Base-by-base conservation (phyloP, 2,797 vertebrate genomes). In the Bovichtus diacanthus region DNA sequence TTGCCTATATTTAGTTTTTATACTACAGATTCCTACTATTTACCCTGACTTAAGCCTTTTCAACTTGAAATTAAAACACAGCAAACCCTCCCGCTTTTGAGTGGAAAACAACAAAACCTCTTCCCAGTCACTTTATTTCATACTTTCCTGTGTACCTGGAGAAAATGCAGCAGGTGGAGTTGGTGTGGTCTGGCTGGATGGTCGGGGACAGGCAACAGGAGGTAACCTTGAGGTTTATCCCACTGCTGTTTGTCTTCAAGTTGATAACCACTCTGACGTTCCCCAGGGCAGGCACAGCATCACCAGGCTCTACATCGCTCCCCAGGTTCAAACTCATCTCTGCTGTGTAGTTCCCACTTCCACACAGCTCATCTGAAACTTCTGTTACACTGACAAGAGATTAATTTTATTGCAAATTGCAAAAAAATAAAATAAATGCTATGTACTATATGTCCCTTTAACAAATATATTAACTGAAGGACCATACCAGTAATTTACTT, bases 121-220 rank as follows among this genome's bases (percentile, higher is more conserved):
- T 39, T 19, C n/a, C 9, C n/a, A 27, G 21, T 47, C 21, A 25
- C 51, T 12, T 50, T 54, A 49, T 74, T 56, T 56, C 56, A 64
- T 9, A 49, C 23, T 36, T 44, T 29, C 6, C n/a, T 19, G n/a
- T 19, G 31, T 89, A 95, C 94, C 95, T 95, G 82, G 10, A 90
- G 88, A 95, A 95, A 11, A 91, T 65, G 79, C 93, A 95, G 91
- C 94, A 95, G 86, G 69, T 88, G 0, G 90, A 86, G 0, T 90
- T 91, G 2, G 43, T 72, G 13, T 80, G 85, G 41, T 85, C 70
- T 0, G 81, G 88, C 84, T 83, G 86, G 69, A 73, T 50, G 0
- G 91, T 89, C 1, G 93, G 92, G 0, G 87, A 94, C 59, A 95
- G 90, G 0, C 94, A 96, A 82, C 94, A 96, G 0, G 95, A 95